Evolutionary conservation across 2,797 vertebrate genomes (phyloP).

Genomic region (Paramormyrops hopkinsi): DNA sequence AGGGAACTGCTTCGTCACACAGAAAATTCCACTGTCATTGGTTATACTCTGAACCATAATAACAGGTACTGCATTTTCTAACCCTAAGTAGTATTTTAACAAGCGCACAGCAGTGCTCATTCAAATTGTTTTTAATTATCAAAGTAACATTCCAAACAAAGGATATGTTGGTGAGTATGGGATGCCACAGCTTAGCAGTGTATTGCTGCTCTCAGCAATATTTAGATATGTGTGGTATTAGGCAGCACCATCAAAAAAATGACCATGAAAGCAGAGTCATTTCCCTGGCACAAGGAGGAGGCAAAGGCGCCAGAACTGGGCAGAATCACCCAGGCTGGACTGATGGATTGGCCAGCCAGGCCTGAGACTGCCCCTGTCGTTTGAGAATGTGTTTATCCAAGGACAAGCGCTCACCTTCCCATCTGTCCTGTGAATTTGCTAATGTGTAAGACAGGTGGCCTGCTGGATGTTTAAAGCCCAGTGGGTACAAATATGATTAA

Average conservation of each 20-base stretch:
- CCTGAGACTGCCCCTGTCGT: slow-evolving; percentile 50
- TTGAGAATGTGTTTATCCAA: slow-evolving; percentile 71
- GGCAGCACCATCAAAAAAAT: not conserved
- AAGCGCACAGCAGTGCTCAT: not conserved
- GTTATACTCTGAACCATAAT: not conserved
- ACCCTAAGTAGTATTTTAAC: not conserved
- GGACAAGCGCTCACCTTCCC: slow-evolving; percentile 77
- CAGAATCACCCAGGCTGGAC: slow-evolving; percentile 23
- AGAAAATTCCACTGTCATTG: not conserved
- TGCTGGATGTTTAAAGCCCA: slow-evolving; percentile 71
- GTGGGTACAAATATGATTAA: slow-evolving; percentile 81
- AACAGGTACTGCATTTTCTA: not conserved
- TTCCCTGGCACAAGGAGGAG: slow-evolving; percentile 3
- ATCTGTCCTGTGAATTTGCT: slow-evolving; percentile 80
- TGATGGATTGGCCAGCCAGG: slow-evolving; percentile 55
- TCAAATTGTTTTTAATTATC: not conserved
- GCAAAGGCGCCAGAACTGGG: slow-evolving; percentile 3
- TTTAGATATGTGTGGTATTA: not conserved
- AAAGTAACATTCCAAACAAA: not conserved
- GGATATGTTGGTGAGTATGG: not conserved
- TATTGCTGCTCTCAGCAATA: not conserved
- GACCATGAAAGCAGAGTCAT: not conserved
- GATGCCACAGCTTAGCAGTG: not conserved
- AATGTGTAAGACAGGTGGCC: slow-evolving; percentile 80
- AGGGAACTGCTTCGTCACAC: not conserved